Conservation (phyloP, 2,888 invertebrate genomes). For the Acanthosepion pharaonis region DNA sequence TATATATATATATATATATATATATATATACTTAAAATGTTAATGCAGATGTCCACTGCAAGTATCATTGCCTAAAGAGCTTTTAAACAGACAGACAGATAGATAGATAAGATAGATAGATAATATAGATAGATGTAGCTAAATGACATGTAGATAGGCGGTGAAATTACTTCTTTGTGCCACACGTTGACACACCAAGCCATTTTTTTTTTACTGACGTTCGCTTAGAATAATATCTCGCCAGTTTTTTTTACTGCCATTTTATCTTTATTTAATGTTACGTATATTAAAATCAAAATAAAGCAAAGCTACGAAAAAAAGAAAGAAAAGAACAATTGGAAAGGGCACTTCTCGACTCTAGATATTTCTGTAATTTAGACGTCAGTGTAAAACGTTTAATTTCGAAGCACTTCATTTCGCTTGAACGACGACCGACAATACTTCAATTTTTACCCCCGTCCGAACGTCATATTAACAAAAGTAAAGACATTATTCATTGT, state of each 20-base stretch:
- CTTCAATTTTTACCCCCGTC: no score
- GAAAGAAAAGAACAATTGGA: not conserved
- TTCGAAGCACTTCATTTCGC: not conserved
- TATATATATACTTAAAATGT: not conserved
- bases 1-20: constrained; percentile 33
- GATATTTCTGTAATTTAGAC: not conserved
- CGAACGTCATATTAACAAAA: not conserved
- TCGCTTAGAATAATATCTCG: not conserved
- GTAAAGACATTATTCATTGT: not conserved
- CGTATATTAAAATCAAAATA: not conserved
- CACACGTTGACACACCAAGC: not conserved
- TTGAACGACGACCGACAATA: not conserved
- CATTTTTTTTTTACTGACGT: not conserved
- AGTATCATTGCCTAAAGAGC: no score
- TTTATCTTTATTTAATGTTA: not conserved
- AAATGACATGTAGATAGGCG: no score
- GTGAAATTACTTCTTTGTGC: not conserved
- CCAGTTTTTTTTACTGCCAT: not conserved
- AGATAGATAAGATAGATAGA: no score
- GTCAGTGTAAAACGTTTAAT: not conserved
- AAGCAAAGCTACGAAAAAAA: not conserved
- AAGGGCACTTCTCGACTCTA: not conserved
- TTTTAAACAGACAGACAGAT: not conserved
- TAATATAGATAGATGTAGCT: no score
- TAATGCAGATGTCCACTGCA: not conserved